phyloP scores from a whole-genome alignment of 2,113 vertebrate species.

The Tychaedon coryphoeus region DNA sequence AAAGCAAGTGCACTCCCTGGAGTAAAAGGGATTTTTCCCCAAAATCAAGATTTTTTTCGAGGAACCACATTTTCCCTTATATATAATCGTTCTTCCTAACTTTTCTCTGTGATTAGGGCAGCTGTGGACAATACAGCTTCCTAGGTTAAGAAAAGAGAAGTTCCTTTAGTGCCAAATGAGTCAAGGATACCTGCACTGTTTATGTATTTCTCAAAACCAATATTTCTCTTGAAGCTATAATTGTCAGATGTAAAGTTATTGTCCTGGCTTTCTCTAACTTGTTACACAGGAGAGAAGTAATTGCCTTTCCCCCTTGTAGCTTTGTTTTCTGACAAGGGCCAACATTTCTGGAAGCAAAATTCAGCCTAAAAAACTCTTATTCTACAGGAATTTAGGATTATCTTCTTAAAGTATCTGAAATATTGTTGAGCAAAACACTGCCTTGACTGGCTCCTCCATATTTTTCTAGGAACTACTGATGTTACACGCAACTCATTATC shows the following conservation, averaged over 20 bases:
- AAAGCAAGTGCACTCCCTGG: neutral
- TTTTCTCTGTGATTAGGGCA: neutral
- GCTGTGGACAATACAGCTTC: neutral
- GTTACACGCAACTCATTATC: neutral
- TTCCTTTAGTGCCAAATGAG: rapidly evolving
- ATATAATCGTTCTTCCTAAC: rapidly evolving
- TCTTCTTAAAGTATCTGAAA: neutral
- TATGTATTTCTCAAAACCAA: neutral
- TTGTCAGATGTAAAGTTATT: neutral
- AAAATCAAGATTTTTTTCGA: rapidly evolving
- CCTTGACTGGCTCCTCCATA: neutral
- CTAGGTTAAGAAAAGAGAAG: neutral
- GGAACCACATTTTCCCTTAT: neutral
- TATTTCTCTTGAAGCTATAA: neutral
- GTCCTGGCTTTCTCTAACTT: neutral
- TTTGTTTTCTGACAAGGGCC: neutral
- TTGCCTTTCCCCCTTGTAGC: neutral
- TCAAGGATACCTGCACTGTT: neutral
- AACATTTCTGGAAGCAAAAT: neutral
- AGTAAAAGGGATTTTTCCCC: neutral
- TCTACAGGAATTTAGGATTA: neutral
- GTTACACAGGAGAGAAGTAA: neutral
- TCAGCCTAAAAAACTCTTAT: neutral
- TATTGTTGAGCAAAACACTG: neutral
- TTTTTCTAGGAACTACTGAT: neutral